These are phyloP conservation scores for Luehdorfia chinensis DNA, from an alignment of 1,140 invertebrate species.

Conservation along the genomic window DNA sequence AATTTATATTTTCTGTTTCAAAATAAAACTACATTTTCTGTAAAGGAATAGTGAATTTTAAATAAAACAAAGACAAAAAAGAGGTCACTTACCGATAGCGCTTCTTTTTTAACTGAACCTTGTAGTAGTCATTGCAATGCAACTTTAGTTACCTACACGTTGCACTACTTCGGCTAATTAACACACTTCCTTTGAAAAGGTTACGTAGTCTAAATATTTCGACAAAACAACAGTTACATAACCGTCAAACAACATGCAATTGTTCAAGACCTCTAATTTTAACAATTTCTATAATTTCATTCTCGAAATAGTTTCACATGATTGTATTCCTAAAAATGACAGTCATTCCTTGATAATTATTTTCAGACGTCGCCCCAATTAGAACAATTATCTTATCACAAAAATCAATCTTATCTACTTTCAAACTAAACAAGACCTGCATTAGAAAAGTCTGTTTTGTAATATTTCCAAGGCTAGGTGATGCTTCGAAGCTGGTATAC, in stretches of 20 bases:
- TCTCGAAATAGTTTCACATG: background rate
- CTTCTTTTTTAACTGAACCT: conserved; percentile 19
- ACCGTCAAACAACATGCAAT: conserved; percentile 1
- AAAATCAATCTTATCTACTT: background rate
- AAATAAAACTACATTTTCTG: no score
- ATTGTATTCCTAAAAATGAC: background rate
- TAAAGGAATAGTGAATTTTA: no score
- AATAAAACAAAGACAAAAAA: no score
- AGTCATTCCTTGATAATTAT: background rate
- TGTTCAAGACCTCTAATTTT: background rate
- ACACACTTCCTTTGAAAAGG: conserved; percentile 41
- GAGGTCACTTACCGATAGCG: background rate
- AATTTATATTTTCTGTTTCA: no score
- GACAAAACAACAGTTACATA: conserved; percentile 13
- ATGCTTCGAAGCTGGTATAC: no score
- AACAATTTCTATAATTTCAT: background rate
- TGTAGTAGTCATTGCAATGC: conserved; percentile 26
- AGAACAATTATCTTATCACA: background rate
- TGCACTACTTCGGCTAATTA: conserved; percentile 32
- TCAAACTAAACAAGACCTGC: no score
- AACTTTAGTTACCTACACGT: conserved; percentile 20
- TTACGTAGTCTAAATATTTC: conserved; percentile 23
- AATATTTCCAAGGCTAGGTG: no score
- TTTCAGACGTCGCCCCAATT: background rate
- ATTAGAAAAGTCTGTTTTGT: no score